phyloP scores from a whole-genome alignment of 2,113 vertebrate genomes.

The Gavia stellata region DNA sequence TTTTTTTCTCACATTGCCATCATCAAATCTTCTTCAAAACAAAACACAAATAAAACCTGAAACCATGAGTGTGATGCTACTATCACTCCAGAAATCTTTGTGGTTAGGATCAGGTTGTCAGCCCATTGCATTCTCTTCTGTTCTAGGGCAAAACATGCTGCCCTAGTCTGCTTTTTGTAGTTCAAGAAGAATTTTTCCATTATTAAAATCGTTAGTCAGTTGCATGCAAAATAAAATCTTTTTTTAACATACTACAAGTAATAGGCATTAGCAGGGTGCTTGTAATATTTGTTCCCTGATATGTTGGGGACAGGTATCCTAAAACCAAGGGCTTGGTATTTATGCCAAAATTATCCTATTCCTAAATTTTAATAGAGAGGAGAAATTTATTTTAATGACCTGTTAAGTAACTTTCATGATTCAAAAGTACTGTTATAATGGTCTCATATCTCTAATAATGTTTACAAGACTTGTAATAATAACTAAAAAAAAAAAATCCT shows the following conservation, averaged over 20 bases:
- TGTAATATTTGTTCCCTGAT: background rate
- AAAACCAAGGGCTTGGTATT: background rate
- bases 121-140: background rate
- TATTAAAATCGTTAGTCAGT: background rate
- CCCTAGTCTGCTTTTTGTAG: background rate
- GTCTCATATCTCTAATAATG: background rate
- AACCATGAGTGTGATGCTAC: background rate
- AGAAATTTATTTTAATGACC: background rate
- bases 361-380: background rate
- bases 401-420: background rate
- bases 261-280: background rate
- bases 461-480: background rate
- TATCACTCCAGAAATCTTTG: background rate
- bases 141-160: background rate
- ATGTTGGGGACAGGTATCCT: background rate
- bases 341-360: background rate
- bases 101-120: background rate
- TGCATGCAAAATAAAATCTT: background rate
- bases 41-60: background rate
- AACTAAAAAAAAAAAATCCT: background rate
- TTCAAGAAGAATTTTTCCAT: background rate
- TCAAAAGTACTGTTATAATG: background rate
- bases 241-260: background rate
- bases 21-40: background rate
- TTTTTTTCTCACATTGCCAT: background rate